phyloP scores from a whole-genome alignment of 2,113 vertebrate genomes.

The Psilopogon haemacephalus region DNA sequence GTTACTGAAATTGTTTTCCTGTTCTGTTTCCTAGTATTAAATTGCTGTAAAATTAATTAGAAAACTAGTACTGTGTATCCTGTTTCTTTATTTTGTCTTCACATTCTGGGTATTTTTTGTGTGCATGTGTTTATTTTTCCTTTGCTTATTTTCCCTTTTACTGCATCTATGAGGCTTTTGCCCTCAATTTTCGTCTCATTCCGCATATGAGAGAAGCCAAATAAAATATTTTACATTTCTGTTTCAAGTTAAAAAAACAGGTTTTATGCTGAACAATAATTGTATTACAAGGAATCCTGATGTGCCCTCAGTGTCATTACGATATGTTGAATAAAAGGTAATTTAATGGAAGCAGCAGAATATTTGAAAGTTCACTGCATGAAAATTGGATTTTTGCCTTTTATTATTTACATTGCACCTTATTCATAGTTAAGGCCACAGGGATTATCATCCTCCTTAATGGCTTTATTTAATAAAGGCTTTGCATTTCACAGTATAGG shows the following conservation, averaged over 20 bases:
- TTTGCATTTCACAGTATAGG: conserved; percentile 48
- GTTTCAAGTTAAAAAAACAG: conserved; percentile 35
- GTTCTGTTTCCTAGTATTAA: conserved; percentile 40
- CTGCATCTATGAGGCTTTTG: conserved; percentile 1
- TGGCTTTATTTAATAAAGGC: conserved; percentile 65
- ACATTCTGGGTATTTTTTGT: neutral
- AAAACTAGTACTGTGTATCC: conserved; percentile 10
- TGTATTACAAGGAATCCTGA: conserved; percentile 39
- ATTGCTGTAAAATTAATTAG: conserved; percentile 40
- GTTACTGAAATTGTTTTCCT: conserved; percentile 42
- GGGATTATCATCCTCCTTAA: conserved; percentile 59
- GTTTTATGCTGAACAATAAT: conserved; percentile 44
- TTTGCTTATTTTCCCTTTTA: conserved; percentile 22
- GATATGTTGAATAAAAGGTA: conserved; percentile 46
- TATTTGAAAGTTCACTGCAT: conserved; percentile 62
- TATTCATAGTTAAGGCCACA: conserved; percentile 65
- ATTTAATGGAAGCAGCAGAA: conserved; percentile 52
- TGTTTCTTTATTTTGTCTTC: conserved; percentile 34
- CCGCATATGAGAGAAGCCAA: conserved; percentile 13
- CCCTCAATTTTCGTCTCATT: conserved; percentile 25
- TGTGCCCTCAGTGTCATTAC: conserved; percentile 10
- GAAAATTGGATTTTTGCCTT: conserved; percentile 71
- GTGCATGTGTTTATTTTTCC: conserved; percentile 33
- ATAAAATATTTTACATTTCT: conserved; percentile 44
- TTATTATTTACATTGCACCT: conserved; percentile 67